Evolutionary conservation across 2,797 vertebrate species (phyloP).

Genomic region (Brachyalestes nurse): DNA sequence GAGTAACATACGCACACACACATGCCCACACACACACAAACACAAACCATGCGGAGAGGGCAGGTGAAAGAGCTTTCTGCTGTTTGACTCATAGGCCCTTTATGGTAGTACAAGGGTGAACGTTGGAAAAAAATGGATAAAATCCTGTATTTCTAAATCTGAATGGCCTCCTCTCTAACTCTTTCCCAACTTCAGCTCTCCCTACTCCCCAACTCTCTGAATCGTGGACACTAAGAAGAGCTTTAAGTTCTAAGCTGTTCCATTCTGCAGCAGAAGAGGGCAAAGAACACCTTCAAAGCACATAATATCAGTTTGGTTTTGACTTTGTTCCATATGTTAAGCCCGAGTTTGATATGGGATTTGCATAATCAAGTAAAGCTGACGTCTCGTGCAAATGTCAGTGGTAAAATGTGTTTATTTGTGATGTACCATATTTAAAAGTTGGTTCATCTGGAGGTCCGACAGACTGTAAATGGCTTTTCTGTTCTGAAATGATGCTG

Average conservation of each 20-base stretch:
- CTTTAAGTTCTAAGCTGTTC: no score
- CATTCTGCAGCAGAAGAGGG: no score
- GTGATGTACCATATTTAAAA: neutral
- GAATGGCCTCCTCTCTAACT: no score
- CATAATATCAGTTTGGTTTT: no score
- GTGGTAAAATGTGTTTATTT: neutral
- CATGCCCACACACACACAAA: conserved; percentile 30
- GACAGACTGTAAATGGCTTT: neutral
- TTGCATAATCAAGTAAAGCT: neutral
- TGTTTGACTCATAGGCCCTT: neutral
- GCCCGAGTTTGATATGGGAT: no score
- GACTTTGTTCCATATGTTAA: no score
- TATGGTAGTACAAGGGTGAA: neutral
- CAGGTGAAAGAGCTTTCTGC: conserved; percentile 9
- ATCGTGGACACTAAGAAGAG: no score
- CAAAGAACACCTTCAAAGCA: no score
- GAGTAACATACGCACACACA: conserved; percentile 16
- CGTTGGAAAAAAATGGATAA: neutral
- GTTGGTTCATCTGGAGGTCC: neutral
- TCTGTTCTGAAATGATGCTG: neutral
- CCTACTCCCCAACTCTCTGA: no score
- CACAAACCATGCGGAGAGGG: no score
- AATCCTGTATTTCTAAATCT: no score
- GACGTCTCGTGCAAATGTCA: neutral
- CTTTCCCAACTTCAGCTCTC: no score